These are phyloP conservation scores for Eueides isabella DNA, from an alignment of 1,140 invertebrate species.

Conservation along the genomic window DNA sequence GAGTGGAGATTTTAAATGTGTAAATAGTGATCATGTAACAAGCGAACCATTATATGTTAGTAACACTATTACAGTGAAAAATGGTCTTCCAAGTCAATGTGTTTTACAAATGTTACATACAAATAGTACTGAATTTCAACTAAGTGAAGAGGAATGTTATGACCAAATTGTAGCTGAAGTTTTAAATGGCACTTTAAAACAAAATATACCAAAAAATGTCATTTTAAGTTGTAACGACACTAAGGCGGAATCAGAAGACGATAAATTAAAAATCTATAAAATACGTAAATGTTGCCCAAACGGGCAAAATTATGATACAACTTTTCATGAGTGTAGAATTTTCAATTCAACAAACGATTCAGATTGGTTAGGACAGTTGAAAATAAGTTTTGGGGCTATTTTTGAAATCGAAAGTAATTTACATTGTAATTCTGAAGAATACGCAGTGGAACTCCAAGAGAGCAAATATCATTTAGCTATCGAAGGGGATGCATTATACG, in stretches of 20 bases:
- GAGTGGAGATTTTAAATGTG: constrained; percentile 55
- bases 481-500: constrained; percentile 51
- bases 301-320: constrained; percentile 55
- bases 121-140: constrained; percentile 39
- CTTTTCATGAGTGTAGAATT: constrained; percentile 54
- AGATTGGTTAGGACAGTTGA: constrained; percentile 47
- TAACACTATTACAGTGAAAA: constrained; percentile 48
- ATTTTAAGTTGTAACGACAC: constrained; percentile 57
- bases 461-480: constrained; percentile 48
- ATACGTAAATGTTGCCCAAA: constrained; percentile 66
- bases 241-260: constrained; percentile 36
- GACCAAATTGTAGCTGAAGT: constrained; percentile 62
- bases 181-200: constrained; percentile 52
- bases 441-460: constrained; percentile 57
- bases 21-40: constrained; percentile 44
- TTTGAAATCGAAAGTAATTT: constrained; percentile 61
- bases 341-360: constrained; percentile 35
- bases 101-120: constrained; percentile 45
- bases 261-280: constrained; percentile 49
- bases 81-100: constrained; percentile 58
- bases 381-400: constrained; percentile 46
- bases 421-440: constrained; percentile 63
- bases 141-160: constrained; percentile 52
- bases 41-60: constrained; percentile 54
- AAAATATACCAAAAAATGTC: constrained; percentile 64